phyloP scores from a whole-genome alignment of 2,888 invertebrate genomes.

The Tupiocoris notatus region DNA sequence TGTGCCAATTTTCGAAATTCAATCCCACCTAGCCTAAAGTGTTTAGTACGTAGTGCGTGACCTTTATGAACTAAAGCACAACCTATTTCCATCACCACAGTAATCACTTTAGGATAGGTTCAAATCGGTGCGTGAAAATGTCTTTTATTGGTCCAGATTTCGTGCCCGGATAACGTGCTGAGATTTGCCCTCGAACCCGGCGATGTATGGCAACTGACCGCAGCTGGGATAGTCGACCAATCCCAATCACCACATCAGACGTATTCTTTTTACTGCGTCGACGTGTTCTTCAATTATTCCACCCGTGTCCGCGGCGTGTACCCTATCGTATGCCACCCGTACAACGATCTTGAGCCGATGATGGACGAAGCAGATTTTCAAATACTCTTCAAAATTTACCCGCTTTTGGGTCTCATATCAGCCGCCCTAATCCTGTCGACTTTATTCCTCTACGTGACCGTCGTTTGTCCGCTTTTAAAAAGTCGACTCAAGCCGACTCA shows the following conservation, averaged over 20 bases:
- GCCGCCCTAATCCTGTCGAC: neutral
- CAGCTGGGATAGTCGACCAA: neutral
- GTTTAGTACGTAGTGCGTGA: too few relatives aligned
- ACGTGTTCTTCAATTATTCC: neutral
- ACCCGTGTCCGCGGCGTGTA: slow-evolving; percentile 12
- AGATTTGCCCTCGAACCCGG: neutral
- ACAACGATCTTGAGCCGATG: neutral
- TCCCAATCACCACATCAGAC: neutral
- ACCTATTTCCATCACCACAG: too few relatives aligned
- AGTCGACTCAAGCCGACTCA: neutral
- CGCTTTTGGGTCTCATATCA: neutral
- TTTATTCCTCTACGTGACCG: slow-evolving; percentile 15
- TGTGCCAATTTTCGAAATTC: too few relatives aligned
- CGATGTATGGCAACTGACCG: neutral
- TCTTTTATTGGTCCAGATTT: neutral
- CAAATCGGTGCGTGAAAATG: too few relatives aligned
- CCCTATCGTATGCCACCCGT: slow-evolving; percentile 3
- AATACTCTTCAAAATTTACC: neutral
- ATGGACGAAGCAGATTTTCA: neutral
- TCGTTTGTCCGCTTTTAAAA: neutral
- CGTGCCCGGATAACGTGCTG: neutral
- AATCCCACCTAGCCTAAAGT: too few relatives aligned
- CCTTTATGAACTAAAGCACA: too few relatives aligned
- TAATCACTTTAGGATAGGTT: too few relatives aligned
- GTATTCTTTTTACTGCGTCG: slow-evolving; percentile 1